Base-by-base conservation (phyloP, 2,797 vertebrate genomes). In the Denticeps clupeoides region DNA sequence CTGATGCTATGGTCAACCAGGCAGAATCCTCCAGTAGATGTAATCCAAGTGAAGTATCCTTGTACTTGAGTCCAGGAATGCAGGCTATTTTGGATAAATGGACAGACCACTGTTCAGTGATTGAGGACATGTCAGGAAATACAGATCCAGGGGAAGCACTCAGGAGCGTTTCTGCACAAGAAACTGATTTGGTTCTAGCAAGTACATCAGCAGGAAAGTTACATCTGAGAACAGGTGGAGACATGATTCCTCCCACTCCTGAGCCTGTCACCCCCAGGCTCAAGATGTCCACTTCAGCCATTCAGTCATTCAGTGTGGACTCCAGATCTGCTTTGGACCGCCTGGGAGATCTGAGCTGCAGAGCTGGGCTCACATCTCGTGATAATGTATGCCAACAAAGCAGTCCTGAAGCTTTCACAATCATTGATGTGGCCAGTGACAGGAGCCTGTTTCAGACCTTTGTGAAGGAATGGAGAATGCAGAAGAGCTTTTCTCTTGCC, bases 381-480 rank as follows among this genome's bases (percentile, higher is more conserved):
- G n/a, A n/a, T n/a, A n/a, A n/a, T n/a, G n/a, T n/a, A n/a, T n/a
- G n/a, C n/a, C n/a, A n/a, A n/a, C n/a, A n/a, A n/a, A 78, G 73
- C 71, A 85, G 74, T 70, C 68, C 80, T 0, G 84, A 86, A 47
- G 64, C 48, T 18, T 90, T 97, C 67, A 77, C 85, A 33, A 88
- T 98, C 60, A 89, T 98, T 32, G 94, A 99, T 11, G 91, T 98
- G 59, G 90, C 88, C 12, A 90, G 93, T 1, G 63, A 97, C 71
- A 77, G 68, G 55, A 56, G 48, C 28, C 90, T 97, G 38, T 99
- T 99, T 49, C 64, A 82, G 60, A 93, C 88, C 1, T 99, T 98
- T 53, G 22, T 94, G 32, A 67, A 74, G 11, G 95, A 99, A 58
- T 99, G 91, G 95, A 83, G 71, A 61, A 79, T 74, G 23, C 88